Conservation (phyloP, 2,888 invertebrate species). For the Andrena marginata region DNA sequence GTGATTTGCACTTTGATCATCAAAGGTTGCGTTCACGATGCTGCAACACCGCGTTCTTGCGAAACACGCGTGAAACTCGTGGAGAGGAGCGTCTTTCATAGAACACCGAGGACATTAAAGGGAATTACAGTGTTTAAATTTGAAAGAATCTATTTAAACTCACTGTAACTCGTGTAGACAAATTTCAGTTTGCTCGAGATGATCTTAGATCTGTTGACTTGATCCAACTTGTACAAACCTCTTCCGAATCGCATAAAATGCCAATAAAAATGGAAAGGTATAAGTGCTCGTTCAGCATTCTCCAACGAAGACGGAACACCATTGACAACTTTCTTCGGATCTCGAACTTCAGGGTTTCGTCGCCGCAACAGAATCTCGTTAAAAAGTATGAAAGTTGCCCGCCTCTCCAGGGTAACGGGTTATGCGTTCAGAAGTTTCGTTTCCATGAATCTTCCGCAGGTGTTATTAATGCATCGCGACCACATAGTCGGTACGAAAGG, state of each 20-base stretch:
- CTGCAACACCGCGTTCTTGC: background rate
- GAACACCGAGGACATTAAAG: no score
- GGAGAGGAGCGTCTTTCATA: no score
- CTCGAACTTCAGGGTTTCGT: background rate
- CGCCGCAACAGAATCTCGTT: slow-evolving; percentile 3
- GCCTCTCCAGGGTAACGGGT: background rate
- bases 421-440: slow-evolving; percentile 3
- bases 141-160: background rate
- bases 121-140: no score
- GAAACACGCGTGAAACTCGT: background rate
- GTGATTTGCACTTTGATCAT: background rate
- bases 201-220: no score
- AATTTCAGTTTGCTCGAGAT: no score
- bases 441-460: slow-evolving; percentile 16
- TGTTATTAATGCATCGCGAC: slow-evolving; percentile 13
- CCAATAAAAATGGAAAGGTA: background rate
- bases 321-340: background rate
- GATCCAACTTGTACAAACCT: background rate
- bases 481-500: background rate
- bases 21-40: background rate
- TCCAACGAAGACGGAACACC: background rate
- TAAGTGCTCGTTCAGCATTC: background rate
- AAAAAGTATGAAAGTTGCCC: slow-evolving; percentile 4
- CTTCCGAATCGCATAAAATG: background rate
- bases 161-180: background rate